Base-by-base conservation (phyloP, 1,140 invertebrate genomes). In the Delia radicum region DNA sequence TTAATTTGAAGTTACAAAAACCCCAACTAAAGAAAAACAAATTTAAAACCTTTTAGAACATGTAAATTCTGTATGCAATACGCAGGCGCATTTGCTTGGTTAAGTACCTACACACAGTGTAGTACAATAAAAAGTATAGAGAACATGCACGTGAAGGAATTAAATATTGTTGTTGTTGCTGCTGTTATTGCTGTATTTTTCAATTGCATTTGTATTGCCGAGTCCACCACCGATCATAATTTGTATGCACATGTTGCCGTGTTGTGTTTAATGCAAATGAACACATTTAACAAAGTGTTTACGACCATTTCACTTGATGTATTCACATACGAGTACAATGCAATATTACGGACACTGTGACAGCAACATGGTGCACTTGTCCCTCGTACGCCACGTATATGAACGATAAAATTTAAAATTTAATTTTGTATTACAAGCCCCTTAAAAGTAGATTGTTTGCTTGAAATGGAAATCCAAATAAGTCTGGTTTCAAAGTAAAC, bases 121-220 rank as follows among this genome's bases (percentile, higher is more conserved):
- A 15, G n/a, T 55, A 37, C n/a, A n/a, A n/a, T 37, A 33, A 33
- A n/a, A 33, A 18, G 65, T 69, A 69, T 33, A 33, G 29, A 33
- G 65, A 69, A 69, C 65, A 69, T 33, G 65, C 65, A 69, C 65
- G 65, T 69, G 65, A 69, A 69, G 65, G 65, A 69, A 69, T 69
- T 69, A 18, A 33, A 69, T 31, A 21, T 31, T 37, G 18, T 69
- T 69, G n/a, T 12, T 18, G 28, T 33, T 69, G 65, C 28, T 33
- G n/a, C 18, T 69, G n/a, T 24, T 18, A 18, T 69, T 33, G n/a
- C 29, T 21, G 8, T 69, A n/a, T n/a, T n/a, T 42, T 10, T 13
- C 10, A 15, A 42, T 15, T 42, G 37, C 37, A 42, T 42, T 42
- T 42, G 37, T 42, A 42, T 42, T 55, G 48, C 24, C 24, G 48